Conservation (phyloP, 2,797 vertebrate species). For the Halcyon smyrnensis region DNA sequence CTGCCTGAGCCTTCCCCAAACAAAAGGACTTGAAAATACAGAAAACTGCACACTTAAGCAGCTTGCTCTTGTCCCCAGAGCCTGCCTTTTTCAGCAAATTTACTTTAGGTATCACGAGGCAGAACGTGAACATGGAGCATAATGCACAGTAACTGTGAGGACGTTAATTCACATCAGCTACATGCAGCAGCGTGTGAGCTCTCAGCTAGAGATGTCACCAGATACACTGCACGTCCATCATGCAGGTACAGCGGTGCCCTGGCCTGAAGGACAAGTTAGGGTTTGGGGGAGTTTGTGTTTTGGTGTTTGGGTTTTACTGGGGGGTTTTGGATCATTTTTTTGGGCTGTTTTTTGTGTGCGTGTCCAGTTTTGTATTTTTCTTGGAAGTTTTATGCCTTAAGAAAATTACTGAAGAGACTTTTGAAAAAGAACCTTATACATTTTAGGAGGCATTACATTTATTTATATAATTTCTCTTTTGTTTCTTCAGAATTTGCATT, state of each 20-base stretch:
- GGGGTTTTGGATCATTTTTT: background rate
- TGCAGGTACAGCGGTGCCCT: background rate
- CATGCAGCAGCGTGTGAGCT: background rate
- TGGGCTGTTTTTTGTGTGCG: no score
- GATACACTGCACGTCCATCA: background rate
- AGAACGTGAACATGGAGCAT: background rate
- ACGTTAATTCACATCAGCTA: background rate
- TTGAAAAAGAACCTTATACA: background rate
- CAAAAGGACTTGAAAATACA: background rate
- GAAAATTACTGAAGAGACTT: background rate
- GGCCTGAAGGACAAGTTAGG: background rate
- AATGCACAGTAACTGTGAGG: no score
- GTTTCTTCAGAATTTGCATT: background rate
- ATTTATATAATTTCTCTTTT: background rate
- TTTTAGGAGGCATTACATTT: background rate
- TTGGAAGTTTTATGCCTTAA: background rate
- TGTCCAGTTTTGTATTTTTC: no score
- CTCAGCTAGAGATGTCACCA: background rate
- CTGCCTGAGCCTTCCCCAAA: background rate
- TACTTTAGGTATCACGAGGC: background rate
- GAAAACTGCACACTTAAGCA: fast-evolving
- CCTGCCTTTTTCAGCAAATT: background rate
- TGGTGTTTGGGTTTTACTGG: background rate
- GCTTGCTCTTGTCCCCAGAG: background rate
- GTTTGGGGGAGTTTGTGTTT: background rate